Conservation (phyloP, 2,113 vertebrate species). For the Salminus brasiliensis region DNA sequence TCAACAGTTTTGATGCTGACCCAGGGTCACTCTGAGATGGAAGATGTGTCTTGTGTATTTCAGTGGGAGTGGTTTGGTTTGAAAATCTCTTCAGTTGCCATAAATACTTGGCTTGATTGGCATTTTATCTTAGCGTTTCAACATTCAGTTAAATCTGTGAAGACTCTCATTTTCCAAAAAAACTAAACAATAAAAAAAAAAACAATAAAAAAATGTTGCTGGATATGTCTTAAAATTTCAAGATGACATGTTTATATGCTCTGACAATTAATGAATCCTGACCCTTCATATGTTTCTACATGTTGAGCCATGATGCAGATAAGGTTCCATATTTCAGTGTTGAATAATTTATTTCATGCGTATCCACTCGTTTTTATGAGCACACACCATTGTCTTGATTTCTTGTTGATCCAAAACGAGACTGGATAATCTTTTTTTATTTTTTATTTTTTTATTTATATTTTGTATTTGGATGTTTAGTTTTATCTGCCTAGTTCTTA, state of each 20-base stretch:
- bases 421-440: neutral
- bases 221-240: neutral
- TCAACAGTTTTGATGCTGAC: neutral
- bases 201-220: too few relatives aligned
- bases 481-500: conserved; percentile 4
- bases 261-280: neutral
- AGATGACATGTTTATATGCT: too few relatives aligned
- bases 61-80: neutral
- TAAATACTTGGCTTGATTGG: neutral
- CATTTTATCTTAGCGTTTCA: neutral
- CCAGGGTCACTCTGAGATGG: neutral
- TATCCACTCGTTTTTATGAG: conserved; percentile 6
- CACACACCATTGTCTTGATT: neutral
- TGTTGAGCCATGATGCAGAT: conserved; percentile 3
- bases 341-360: conserved; percentile 31
- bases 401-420: neutral
- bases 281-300: neutral
- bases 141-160: neutral
- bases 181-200: too few relatives aligned
- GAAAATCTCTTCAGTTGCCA: neutral
- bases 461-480: conserved; percentile 22
- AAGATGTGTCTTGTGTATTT: neutral
- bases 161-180: neutral
- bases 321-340: conserved; percentile 25
- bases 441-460: neutral